Evolutionary conservation across 2,888 invertebrate species (phyloP).

Genomic region (Alloplasta piceator): DNA sequence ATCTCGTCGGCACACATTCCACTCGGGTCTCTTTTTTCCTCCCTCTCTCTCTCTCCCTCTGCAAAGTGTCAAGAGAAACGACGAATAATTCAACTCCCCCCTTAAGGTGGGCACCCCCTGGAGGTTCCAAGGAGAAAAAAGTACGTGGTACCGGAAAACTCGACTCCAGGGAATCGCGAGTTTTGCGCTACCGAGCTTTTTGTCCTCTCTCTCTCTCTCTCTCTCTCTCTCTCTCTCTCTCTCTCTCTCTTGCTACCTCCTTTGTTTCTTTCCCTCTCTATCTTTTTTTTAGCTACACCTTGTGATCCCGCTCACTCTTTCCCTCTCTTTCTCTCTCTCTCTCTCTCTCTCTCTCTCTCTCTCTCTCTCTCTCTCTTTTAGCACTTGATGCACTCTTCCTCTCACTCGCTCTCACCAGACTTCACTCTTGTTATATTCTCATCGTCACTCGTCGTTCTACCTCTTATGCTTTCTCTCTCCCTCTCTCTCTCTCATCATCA

Average conservation of each 20-base stretch:
- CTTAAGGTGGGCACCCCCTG: conserved; percentile 32
- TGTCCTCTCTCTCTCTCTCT: conserved; percentile 68
- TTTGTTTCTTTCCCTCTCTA: not conserved
- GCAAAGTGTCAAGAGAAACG: conserved; percentile 59
- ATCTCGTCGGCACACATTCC: conserved; percentile 12
- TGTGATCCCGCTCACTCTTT: not conserved
- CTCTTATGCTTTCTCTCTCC: conserved; percentile 2
- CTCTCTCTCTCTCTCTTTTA: conserved; percentile 42
- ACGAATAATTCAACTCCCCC: conserved; percentile 65
- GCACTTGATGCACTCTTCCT: conserved; percentile 41
- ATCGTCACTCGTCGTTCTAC: conserved; percentile 35
- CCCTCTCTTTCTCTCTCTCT: too few relatives aligned
- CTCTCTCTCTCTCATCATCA: conserved; percentile 57
- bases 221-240: conserved; percentile 24
- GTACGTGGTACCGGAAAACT: conserved; percentile 47
- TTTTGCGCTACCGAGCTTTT: conserved; percentile 67
- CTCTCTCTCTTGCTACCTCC: not conserved
- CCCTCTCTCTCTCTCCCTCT: conserved; percentile 17
- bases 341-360: conserved; percentile 45
- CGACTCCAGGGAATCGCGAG: conserved; percentile 66
- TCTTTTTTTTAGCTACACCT: not conserved
- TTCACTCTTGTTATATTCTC: conserved; percentile 33
- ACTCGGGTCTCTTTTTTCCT: not conserved
- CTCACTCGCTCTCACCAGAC: conserved; percentile 27
- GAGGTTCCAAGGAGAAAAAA: conserved; percentile 47